phyloP scores from a whole-genome alignment of 2,797 vertebrate species.

The Dromococcyx pavoninus region DNA sequence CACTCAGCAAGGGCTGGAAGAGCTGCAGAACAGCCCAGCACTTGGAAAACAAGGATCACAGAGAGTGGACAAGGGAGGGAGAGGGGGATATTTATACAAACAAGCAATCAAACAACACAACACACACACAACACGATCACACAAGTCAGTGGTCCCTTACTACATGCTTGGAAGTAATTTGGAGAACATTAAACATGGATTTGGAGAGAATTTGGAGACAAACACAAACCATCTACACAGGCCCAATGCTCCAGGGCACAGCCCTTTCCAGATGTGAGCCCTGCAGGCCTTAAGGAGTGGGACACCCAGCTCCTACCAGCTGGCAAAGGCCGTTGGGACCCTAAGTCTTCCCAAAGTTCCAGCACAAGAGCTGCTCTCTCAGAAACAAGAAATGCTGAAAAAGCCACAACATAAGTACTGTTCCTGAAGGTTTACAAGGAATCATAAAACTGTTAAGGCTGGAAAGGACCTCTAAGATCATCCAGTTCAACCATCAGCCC shows the following conservation, averaged over 20 bases:
- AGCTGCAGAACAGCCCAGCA: fast-evolving
- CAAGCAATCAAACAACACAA: not conserved
- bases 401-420: not conserved
- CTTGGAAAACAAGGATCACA: not conserved
- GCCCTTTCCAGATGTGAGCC: too few relatives aligned
- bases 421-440: not conserved
- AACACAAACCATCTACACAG: not conserved
- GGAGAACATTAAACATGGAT: not conserved
- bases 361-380: too few relatives aligned
- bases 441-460: too few relatives aligned
- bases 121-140: too few relatives aligned
- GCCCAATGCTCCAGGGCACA: too few relatives aligned
- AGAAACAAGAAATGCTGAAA: not conserved
- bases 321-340: too few relatives aligned
- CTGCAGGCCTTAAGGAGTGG: too few relatives aligned
- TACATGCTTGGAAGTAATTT: not conserved
- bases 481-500: too few relatives aligned
- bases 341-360: too few relatives aligned
- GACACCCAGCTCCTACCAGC: too few relatives aligned
- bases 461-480: too few relatives aligned
- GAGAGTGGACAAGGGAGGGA: not conserved
- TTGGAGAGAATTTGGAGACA: not conserved
- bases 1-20: not conserved
- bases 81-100: not conserved
- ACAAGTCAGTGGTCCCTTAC: not conserved